Percentiles rank a stretch among this genome's conserved stretches.
phyloP scores from a whole-genome alignment of 2,888 invertebrate genomes.

The Crioceris asparagi region DNA sequence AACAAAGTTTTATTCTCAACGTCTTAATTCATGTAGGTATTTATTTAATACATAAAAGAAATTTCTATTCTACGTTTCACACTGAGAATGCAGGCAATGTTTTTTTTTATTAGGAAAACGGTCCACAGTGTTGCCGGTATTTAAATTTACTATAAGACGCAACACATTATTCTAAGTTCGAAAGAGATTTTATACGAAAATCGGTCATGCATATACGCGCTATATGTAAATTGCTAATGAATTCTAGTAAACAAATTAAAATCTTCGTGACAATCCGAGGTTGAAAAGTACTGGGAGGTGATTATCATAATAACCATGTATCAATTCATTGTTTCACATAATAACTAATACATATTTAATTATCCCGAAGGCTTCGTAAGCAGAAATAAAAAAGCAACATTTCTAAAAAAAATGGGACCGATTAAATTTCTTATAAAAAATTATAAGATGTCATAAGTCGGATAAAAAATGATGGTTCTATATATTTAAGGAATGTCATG shows the following conservation, averaged over 20 bases:
- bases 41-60: no score
- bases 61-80: no score
- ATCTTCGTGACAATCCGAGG: constrained; percentile 11
- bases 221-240: no score
- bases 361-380: constrained; percentile 10
- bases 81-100: no score
- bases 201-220: no score
- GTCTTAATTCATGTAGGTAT: no score
- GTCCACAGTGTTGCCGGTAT: no score
- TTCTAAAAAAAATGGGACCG: constrained; percentile 11
- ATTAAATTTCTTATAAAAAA: constrained; percentile 15
- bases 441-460: constrained; percentile 26
- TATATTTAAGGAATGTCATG: constrained; percentile 29
- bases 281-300: constrained; percentile 6
- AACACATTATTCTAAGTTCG: no score
- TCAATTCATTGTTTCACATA: constrained; percentile 12
- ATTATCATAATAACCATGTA: constrained; percentile 11
- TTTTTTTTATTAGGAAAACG: no score
- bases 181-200: no score
- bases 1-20: no score
- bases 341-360: constrained; percentile 16
- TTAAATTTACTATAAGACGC: no score
- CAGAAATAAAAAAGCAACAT: constrained; percentile 9
- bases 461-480: constrained; percentile 29
- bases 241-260: constrained; percentile 16